Percentiles rank a stretch among this genome's conserved stretches.
These are phyloP conservation scores for Octodonta nipae DNA, from an alignment of 2,888 invertebrate genomes.

Conservation along the genomic window DNA sequence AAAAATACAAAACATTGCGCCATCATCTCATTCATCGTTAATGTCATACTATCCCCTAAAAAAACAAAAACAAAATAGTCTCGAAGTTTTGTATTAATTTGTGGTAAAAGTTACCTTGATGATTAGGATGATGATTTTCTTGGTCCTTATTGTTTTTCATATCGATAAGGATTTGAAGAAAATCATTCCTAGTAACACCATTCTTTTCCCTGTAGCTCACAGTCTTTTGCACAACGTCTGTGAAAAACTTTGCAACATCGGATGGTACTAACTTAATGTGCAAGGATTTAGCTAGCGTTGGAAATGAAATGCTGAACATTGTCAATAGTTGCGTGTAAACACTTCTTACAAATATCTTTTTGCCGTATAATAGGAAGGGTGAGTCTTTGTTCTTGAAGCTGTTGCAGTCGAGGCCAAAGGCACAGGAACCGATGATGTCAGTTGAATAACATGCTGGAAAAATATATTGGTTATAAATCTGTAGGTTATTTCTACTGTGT, in stretches of 20 bases:
- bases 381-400: constrained; percentile 40
- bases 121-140: too few species aligned
- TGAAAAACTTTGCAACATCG: constrained; percentile 33
- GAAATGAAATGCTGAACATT: constrained; percentile 9
- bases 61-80: neutral
- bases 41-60: constrained; percentile 8
- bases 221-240: constrained; percentile 31
- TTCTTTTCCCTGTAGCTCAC: constrained; percentile 34
- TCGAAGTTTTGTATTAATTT: too few species aligned
- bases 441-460: constrained; percentile 13
- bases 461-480: neutral
- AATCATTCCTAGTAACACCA: constrained; percentile 37
- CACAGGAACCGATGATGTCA: constrained; percentile 32
- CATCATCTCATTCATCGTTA: constrained; percentile 12
- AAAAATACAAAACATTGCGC: constrained; percentile 19
- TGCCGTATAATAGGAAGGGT: constrained; percentile 26
- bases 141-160: constrained; percentile 7
- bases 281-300: constrained; percentile 12
- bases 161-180: constrained; percentile 38
- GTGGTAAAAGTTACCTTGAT: too few species aligned
- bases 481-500: neutral
- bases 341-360: constrained; percentile 6
- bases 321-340: constrained; percentile 5
- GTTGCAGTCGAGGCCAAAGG: constrained; percentile 45
- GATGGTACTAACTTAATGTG: constrained; percentile 14